These are phyloP conservation scores for Pristiophorus japonicus DNA, from an alignment of 2,113 vertebrate genomes.

Conservation along the genomic window DNA sequence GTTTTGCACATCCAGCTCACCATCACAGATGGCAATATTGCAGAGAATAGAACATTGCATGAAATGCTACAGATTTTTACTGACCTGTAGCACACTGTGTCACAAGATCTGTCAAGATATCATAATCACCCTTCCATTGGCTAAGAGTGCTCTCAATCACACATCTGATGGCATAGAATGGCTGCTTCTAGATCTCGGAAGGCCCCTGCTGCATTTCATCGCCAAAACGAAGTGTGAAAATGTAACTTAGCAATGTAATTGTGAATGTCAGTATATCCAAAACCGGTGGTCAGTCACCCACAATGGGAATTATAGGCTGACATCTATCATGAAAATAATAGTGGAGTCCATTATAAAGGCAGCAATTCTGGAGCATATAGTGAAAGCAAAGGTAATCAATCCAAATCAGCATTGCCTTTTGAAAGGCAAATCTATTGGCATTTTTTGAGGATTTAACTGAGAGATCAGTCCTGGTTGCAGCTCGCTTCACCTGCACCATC, in stretches of 20 bases:
- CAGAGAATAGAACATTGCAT: not conserved
- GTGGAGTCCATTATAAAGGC: not conserved
- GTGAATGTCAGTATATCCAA: not conserved
- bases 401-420: not conserved
- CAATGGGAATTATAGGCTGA: not conserved
- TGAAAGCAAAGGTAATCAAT: not conserved
- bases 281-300: not conserved
- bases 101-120: not conserved
- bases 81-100: not conserved
- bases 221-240: not conserved
- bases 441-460: not conserved
- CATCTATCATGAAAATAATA: not conserved
- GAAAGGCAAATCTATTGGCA: not conserved
- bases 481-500: not conserved
- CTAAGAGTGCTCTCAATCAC: not conserved
- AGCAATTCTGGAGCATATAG: not conserved
- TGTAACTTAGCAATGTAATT: not conserved
- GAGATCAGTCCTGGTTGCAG: not conserved
- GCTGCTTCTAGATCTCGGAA: not conserved
- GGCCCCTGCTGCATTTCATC: not conserved
- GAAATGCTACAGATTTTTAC: not conserved
- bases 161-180: not conserved
- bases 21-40: not conserved
- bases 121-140: not conserved
- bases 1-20: not conserved